Conservation (phyloP, 92 coral and sea anemone species). For the Porites lobata region DNA sequence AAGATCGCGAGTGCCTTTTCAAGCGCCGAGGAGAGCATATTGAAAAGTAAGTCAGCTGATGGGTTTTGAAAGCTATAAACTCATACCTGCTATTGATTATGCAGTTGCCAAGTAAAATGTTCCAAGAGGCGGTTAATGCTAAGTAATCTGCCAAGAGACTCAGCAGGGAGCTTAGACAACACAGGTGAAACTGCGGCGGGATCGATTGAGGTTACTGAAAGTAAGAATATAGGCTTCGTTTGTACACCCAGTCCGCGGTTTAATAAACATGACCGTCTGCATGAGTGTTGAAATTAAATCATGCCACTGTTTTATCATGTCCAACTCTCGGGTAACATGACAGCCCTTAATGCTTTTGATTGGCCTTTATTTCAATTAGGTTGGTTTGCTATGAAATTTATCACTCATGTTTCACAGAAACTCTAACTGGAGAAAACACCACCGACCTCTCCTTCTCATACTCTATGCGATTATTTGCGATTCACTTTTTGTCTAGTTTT, state of each 20-base stretch:
- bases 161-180: slow-evolving; percentile 5
- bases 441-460: neutral
- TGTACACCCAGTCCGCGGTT: neutral
- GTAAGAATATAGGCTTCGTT: neutral
- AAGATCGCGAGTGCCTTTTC: neutral
- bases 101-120: slow-evolving; percentile 28
- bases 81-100: slow-evolving; percentile 34
- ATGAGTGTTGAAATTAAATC: slow-evolving; percentile 13
- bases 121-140: neutral
- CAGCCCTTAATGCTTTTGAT: slow-evolving; percentile 36
- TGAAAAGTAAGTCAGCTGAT: slow-evolving; percentile 18
- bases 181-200: slow-evolving; percentile 2
- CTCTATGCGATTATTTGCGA: neutral
- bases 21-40: neutral
- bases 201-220: neutral
- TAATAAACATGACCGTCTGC: slow-evolving; percentile 21
- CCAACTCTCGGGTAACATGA: slow-evolving; percentile 31
- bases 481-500: neutral
- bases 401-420: neutral
- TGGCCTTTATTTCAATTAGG: slow-evolving; percentile 27
- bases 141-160: slow-evolving; percentile 2
- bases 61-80: neutral
- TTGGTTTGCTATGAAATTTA: slow-evolving; percentile 3
- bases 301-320: slow-evolving; percentile 17
- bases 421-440: neutral